These are phyloP conservation scores for Acrossocheilus fasciatus DNA, from an alignment of 2,797 vertebrate genomes.

Conservation along the genomic window DNA sequence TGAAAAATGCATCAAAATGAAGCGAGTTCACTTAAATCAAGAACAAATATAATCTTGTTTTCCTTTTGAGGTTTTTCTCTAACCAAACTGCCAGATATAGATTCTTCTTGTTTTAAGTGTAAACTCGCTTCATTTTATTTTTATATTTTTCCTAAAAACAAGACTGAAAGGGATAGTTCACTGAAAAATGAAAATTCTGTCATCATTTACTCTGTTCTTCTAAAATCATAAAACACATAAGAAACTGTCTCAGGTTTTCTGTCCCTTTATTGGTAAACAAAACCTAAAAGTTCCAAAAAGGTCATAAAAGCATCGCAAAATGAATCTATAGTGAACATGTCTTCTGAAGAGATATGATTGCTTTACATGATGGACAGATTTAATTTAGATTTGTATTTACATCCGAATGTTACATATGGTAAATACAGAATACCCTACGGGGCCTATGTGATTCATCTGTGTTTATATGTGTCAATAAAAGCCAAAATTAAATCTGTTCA, in stretches of 20 bases:
- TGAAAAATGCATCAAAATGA: background rate
- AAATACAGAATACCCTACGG: background rate
- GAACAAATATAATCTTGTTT: background rate
- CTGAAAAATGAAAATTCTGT: too few relatives aligned
- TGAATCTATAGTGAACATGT: background rate
- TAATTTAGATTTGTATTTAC: background rate
- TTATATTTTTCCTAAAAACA: background rate
- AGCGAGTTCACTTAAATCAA: background rate
- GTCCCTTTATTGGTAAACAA: background rate
- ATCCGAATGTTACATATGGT: background rate
- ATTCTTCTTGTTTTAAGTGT: background rate
- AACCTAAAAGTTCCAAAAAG: background rate
- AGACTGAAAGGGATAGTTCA: background rate
- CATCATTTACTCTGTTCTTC: too few relatives aligned
- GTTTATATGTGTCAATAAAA: background rate
- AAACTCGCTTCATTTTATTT: background rate
- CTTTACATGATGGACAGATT: background rate
- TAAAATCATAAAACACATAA: background rate
- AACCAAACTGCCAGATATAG: background rate
- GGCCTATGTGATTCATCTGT: too few relatives aligned
- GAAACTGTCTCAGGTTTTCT: background rate
- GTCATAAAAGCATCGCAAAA: background rate
- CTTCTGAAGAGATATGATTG: background rate
- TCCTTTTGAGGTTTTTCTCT: background rate
- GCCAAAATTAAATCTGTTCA: background rate